A percentile compares a stretch with the other conserved stretches of the same genome.
phyloP scores from a whole-genome alignment of 2,888 invertebrate species.

The Homarus gammarus region DNA sequence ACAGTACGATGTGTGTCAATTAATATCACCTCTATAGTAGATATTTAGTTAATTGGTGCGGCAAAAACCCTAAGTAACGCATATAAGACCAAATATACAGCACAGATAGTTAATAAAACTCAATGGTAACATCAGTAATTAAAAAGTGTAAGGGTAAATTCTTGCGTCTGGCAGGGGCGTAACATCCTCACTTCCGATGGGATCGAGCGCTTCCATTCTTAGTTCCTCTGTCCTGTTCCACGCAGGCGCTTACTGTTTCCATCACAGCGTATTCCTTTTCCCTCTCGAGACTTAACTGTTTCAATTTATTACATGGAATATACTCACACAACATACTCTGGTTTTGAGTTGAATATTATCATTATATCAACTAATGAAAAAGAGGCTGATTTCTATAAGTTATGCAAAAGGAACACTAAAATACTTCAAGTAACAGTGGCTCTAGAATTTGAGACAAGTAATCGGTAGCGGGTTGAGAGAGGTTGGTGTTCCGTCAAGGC shows the following conservation, averaged over 20 bases:
- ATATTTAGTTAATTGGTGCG: too few species aligned
- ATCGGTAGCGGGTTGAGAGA: neutral
- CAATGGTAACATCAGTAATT: neutral
- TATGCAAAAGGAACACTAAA: too few species aligned
- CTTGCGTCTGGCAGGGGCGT: slow-evolving; percentile 50
- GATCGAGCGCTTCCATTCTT: slow-evolving; percentile 70
- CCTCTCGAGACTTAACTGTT: slow-evolving; percentile 19
- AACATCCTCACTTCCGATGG: slow-evolving; percentile 44
- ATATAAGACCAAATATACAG: too few species aligned
- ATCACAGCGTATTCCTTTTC: slow-evolving; percentile 30
- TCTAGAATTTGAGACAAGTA: too few species aligned
- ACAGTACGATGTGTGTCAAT: neutral
- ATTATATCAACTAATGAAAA: too few species aligned
- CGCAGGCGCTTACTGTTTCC: slow-evolving; percentile 36
- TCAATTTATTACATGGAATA: too few species aligned
- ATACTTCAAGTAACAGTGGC: too few species aligned
- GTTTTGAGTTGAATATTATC: too few species aligned
- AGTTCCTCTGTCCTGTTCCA: slow-evolving; percentile 37
- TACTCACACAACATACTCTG: too few species aligned
- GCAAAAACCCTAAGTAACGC: too few species aligned
- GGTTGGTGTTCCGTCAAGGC: slow-evolving; percentile 22
- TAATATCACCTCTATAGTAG: neutral
- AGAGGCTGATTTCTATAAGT: too few species aligned
- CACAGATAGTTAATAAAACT: too few species aligned
- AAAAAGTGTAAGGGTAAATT: neutral